phyloP scores from a whole-genome alignment of 1,140 invertebrate genomes.

The Aphaenogaster rudis region DNA sequence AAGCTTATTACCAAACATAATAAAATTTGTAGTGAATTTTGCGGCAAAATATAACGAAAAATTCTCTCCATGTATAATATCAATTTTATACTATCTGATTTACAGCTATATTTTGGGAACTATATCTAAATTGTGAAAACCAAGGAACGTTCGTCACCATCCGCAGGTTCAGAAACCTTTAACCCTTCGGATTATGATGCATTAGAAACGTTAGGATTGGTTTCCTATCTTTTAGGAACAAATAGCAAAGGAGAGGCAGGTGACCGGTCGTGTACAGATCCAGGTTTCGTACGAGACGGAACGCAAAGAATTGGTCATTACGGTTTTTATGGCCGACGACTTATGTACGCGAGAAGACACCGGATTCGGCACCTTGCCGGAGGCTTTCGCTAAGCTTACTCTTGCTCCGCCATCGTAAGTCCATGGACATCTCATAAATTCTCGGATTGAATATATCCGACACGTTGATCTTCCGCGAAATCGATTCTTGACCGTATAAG shows the following conservation, averaged over 20 bases:
- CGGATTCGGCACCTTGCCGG: slow-evolving; percentile 91
- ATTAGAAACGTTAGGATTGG: background rate
- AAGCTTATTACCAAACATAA: too few species aligned
- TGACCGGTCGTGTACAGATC: slow-evolving; percentile 93
- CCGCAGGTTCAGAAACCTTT: background rate
- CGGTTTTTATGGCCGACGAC: slow-evolving; percentile 94
- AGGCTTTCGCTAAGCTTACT: slow-evolving; percentile 94
- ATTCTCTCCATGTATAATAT: too few species aligned
- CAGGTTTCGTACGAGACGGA: slow-evolving; percentile 95
- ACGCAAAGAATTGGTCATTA: slow-evolving; percentile 93
- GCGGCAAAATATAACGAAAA: too few species aligned
- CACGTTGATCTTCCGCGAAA: background rate
- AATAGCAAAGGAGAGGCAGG: slow-evolving; percentile 91
- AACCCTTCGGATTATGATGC: background rate
- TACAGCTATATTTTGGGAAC: background rate
- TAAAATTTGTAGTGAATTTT: too few species aligned
- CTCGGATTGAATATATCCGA: background rate
- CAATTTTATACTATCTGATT: background rate
- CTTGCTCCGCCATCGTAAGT: slow-evolving; percentile 93
- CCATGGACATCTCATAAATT: slow-evolving; percentile 33
- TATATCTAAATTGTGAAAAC: background rate
- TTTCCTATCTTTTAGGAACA: slow-evolving; percentile 89
- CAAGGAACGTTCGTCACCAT: slow-evolving; percentile 19
- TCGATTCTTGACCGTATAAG: background rate
- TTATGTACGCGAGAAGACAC: slow-evolving; percentile 92